These are phyloP conservation scores for Kryptolebias marmoratus DNA, from an alignment of 2,113 vertebrate genomes.

Conservation along the genomic window DNA sequence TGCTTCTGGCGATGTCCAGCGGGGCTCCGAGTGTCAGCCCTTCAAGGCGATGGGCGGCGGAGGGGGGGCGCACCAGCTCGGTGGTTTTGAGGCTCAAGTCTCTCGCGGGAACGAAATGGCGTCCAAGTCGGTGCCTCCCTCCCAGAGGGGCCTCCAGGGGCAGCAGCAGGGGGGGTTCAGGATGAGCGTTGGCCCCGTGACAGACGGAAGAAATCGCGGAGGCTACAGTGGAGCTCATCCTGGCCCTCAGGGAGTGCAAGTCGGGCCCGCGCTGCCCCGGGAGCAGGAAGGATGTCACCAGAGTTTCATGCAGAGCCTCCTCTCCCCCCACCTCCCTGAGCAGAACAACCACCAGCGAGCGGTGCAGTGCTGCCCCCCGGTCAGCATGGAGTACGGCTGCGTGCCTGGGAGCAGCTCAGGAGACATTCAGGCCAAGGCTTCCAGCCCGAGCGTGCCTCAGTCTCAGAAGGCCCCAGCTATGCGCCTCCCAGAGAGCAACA, in stretches of 20 bases:
- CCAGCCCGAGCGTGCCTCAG: slow-evolving; percentile 89
- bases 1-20: slow-evolving; percentile 83
- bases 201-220: slow-evolving; percentile 88
- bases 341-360: slow-evolving; percentile 90
- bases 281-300: slow-evolving; percentile 94
- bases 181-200: slow-evolving; percentile 81
- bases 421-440: slow-evolving; percentile 92
- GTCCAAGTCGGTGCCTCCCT: slow-evolving; percentile 79
- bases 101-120: slow-evolving; percentile 90
- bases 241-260: slow-evolving; percentile 86
- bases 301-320: slow-evolving; percentile 95
- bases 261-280: slow-evolving; percentile 82
- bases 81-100: slow-evolving; percentile 89
- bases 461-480: slow-evolving; percentile 89
- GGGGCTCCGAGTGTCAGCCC: slow-evolving; percentile 89
- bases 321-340: slow-evolving; percentile 90
- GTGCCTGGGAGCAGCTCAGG: slow-evolving; percentile 85
- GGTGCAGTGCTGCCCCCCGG: slow-evolving; percentile 88
- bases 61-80: slow-evolving; percentile 75
- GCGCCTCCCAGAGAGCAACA: slow-evolving; percentile 89
- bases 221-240: slow-evolving; percentile 81
- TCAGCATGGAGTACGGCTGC: slow-evolving; percentile 91
- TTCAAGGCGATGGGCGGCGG: slow-evolving; percentile 86
- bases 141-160: slow-evolving; percentile 87
- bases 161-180: slow-evolving; percentile 87